Conservation (phyloP, 2,888 invertebrate species). For the Trichopria drosophilae region DNA sequence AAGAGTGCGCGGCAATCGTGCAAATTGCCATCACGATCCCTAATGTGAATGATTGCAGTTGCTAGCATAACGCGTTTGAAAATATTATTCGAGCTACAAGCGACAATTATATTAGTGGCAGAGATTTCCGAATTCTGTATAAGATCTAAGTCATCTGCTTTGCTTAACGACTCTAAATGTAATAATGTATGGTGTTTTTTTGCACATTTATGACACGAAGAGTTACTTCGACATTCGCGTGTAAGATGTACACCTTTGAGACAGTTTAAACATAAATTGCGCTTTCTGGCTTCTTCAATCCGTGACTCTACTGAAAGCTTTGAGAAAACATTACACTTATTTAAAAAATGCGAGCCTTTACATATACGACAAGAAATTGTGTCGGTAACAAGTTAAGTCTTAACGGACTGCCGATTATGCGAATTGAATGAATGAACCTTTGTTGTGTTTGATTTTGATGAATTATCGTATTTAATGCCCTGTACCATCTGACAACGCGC, state of each 20-base stretch:
- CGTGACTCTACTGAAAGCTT: neutral
- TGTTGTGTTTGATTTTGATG: too few species aligned
- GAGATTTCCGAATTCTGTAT: too few species aligned
- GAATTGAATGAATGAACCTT: too few species aligned
- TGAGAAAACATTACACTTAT: neutral
- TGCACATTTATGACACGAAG: neutral
- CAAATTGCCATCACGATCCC: neutral
- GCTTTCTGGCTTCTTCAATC: conserved; percentile 1
- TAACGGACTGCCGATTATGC: neutral
- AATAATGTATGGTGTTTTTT: neutral
- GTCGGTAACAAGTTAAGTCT: neutral
- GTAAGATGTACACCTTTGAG: neutral
- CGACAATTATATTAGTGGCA: neutral
- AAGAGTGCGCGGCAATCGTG: conserved; percentile 2
- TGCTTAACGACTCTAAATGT: neutral
- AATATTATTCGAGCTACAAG: neutral
- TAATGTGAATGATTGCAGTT: neutral
- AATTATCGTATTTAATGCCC: too few species aligned
- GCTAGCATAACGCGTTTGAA: neutral
- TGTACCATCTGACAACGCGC: too few species aligned
- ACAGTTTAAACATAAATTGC: neutral
- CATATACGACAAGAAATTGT: neutral
- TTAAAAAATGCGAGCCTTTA: conserved; percentile 3
- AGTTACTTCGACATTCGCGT: neutral
- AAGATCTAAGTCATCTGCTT: too few species aligned